Evolutionary conservation across 2,113 vertebrate species (phyloP).

Genomic region (Podiceps cristatus): DNA sequence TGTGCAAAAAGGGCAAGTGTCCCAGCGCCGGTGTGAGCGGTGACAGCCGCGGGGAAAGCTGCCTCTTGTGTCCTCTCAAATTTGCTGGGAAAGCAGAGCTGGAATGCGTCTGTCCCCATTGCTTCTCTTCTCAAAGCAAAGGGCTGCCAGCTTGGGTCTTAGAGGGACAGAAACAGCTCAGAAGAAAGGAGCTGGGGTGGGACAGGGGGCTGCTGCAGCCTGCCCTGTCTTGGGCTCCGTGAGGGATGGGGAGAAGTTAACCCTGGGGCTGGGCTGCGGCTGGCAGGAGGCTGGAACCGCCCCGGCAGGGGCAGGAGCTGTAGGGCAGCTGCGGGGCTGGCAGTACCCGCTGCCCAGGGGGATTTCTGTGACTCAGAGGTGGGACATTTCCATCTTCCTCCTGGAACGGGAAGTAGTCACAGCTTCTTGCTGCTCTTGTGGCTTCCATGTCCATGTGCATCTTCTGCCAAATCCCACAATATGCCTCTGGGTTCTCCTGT

Average conservation of each 20-base stretch:
- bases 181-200: neutral
- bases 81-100: accelerated
- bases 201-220: neutral
- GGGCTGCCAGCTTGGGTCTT: neutral
- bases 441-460: accelerated
- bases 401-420: neutral
- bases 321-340: accelerated
- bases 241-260: neutral
- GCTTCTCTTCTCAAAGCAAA: neutral
- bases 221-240: accelerated
- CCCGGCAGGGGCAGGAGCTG: accelerated
- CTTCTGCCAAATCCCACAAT: neutral
- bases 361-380: neutral
- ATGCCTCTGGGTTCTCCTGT: neutral
- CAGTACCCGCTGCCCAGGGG: neutral
- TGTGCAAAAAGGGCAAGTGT: conserved; percentile 17
- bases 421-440: neutral
- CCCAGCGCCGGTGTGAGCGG: accelerated
- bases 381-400: neutral
- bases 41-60: accelerated
- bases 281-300: neutral
- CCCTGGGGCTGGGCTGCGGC: neutral
- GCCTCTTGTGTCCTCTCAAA: neutral
- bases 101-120: neutral
- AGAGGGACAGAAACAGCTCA: neutral